phyloP scores from a whole-genome alignment of 2,797 vertebrate species.

The Enteromius mattozi region DNA sequence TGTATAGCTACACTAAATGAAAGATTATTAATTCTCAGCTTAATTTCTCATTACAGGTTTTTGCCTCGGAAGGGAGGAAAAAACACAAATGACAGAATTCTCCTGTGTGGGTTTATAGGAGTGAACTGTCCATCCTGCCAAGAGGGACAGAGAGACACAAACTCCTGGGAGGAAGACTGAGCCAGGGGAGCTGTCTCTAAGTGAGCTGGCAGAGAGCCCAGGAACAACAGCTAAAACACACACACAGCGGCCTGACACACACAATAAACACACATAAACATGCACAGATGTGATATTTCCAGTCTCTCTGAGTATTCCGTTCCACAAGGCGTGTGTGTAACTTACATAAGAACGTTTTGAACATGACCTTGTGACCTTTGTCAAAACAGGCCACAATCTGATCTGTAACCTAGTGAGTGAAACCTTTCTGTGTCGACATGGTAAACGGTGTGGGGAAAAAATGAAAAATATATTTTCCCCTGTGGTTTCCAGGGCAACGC shows the following conservation, averaged over 20 bases:
- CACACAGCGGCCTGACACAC: neutral
- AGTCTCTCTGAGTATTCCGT: neutral
- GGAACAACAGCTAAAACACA: conserved; percentile 8
- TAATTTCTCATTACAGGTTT: neutral
- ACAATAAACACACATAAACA: conserved; percentile 38
- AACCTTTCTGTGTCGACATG: neutral
- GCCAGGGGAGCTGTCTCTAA: neutral
- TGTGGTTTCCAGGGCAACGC: conserved; percentile 37
- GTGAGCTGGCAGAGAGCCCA: conserved; percentile 26
- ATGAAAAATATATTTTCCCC: neutral
- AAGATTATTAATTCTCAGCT: neutral
- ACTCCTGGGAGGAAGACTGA: conserved; percentile 1
- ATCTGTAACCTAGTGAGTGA: neutral
- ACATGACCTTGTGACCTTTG: conserved; percentile 14
- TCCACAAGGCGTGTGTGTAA: neutral
- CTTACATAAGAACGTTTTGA: neutral
- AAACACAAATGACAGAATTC: neutral
- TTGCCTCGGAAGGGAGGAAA: neutral
- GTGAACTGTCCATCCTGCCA: conserved; percentile 16
- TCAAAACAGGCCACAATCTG: neutral
- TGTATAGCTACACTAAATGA: neutral
- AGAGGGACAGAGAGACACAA: conserved; percentile 3
- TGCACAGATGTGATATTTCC: neutral
- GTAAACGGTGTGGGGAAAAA: neutral
- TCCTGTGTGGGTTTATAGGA: neutral